A percentile compares a stretch with the other conserved stretches of the same genome.
phyloP scores from a whole-genome alignment of 2,797 vertebrate genomes.

The Fistularia commersonii region DNA sequence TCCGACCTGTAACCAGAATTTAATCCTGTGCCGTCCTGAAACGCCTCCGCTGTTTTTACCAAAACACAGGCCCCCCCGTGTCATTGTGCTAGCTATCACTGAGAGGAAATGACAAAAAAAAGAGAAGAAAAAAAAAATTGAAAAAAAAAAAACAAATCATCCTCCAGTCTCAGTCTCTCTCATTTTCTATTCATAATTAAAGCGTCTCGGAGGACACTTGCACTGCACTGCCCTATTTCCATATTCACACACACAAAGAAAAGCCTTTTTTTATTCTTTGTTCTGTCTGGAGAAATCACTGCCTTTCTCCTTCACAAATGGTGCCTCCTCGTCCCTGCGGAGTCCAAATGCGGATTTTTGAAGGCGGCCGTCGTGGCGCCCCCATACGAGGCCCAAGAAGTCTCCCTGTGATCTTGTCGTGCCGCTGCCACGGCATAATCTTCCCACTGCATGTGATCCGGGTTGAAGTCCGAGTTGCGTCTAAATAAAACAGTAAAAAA shows the following conservation, averaged over 20 bases:
- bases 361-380: slow-evolving; percentile 4
- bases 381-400: not conserved
- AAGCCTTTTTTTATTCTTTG: slow-evolving; percentile 46
- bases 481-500: not conserved
- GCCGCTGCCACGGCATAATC: too few relatives aligned
- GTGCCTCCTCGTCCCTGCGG: slow-evolving; percentile 43
- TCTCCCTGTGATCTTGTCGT: too few relatives aligned
- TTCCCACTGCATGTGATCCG: too few relatives aligned
- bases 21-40: too few relatives aligned
- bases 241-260: slow-evolving; percentile 52
- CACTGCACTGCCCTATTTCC: slow-evolving; percentile 65
- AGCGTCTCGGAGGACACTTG: slow-evolving; percentile 63
- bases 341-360: slow-evolving; percentile 14
- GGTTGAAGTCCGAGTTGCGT: too few relatives aligned
- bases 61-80: slow-evolving; percentile 31
- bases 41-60: slow-evolving; percentile 1
- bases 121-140: not conserved
- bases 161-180: slow-evolving; percentile 39
- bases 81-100: slow-evolving; percentile 40
- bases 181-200: slow-evolving; percentile 74
- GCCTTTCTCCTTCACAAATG: slow-evolving; percentile 45
- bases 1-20: too few relatives aligned
- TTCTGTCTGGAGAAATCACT: slow-evolving; percentile 54
- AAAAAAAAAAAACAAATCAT: slow-evolving; percentile 4
- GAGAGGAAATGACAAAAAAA: slow-evolving; percentile 21